Evolutionary conservation across 2,113 vertebrate genomes (phyloP), one percentile per base, ranked within the genome.

Genomic region (Psettodes erumei): DNA sequence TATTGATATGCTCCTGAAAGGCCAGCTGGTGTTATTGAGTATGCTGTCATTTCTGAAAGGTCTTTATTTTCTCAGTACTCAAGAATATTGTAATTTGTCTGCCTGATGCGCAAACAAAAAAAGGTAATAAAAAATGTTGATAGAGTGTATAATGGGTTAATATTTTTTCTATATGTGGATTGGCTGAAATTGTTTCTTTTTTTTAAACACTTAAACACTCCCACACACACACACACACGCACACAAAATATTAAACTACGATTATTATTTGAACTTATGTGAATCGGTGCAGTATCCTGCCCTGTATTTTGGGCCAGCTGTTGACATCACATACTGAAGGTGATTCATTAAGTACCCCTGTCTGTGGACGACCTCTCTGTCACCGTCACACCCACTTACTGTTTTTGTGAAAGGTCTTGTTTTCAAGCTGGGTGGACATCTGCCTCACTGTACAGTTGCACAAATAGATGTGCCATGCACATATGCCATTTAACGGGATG

Each of bases 371-470:
- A 75, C 81, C 47, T 74, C 75, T 84, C 81, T 82, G 83, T 91
- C 82, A 69, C 59, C 53, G 82, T 60, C 76, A 74, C 73, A 63
- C 71, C 76, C 51, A 72, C 88, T 76, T 68, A 33, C 70, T 6
- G 27, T 53, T 76, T 71, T 72, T 61, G 81, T 80, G 70, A 79
- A 82, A 77, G 74, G 72, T 67, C 70, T 71, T 80, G 79, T 81
- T 83, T 85, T 86, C 87, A 79, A 75, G 86, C 87, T 85, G 82
- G 82, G 77, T 45, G 65, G 90, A 88, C 86, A 86, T 86, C 87
- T 91, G 91, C 73, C 71, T 83, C 79, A 63, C 76, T 63, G 75
- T 72, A 51, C 75, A 81, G 65, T 66, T 70, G 48, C 86, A 69
- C 75, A 80, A 84, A 73, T 54, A 79, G 28, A 65, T 35, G 47